Conservation (phyloP, 1,140 invertebrate species). For the Acyrthosiphon pisum region DNA sequence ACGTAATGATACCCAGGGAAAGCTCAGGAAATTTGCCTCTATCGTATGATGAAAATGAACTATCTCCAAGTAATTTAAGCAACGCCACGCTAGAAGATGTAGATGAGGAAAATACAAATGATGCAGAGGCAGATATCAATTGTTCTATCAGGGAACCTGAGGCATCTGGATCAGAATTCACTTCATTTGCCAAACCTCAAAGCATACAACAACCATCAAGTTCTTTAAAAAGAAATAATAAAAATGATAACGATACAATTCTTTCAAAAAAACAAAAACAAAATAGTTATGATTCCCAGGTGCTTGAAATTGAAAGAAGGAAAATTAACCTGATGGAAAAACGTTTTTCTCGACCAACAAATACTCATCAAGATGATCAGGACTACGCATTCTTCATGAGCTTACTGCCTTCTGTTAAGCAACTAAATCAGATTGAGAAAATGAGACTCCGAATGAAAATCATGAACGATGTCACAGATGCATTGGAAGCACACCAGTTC, state of each 20-base stretch:
- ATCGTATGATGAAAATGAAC: slow-evolving; percentile 1
- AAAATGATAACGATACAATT: slow-evolving; percentile 25
- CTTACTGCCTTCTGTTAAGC: slow-evolving; percentile 13
- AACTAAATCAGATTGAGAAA: slow-evolving; percentile 15
- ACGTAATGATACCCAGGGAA: slow-evolving; percentile 6
- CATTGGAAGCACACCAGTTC: slow-evolving; percentile 14
- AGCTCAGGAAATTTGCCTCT: slow-evolving; percentile 35
- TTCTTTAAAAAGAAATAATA: slow-evolving; percentile 35
- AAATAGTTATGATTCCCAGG: slow-evolving; percentile 29
- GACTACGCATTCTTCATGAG: slow-evolving; percentile 26
- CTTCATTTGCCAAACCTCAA: slow-evolving; percentile 33
- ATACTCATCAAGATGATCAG: slow-evolving; percentile 15
- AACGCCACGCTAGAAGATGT: neutral
- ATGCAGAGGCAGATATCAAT: slow-evolving; percentile 19
- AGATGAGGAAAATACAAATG: slow-evolving; percentile 33
- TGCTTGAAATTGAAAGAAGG: neutral
- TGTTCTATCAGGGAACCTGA: slow-evolving; percentile 22
- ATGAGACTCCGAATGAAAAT: neutral
- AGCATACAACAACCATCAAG: slow-evolving; percentile 19
- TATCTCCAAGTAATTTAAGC: slow-evolving; percentile 3
- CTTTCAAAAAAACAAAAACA: slow-evolving; percentile 34
- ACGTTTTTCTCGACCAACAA: slow-evolving; percentile 25
- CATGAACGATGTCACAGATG: slow-evolving; percentile 26
- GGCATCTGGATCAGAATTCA: slow-evolving; percentile 12
- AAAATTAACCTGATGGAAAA: slow-evolving; percentile 27